These are phyloP conservation scores for Cirrhinus molitorella DNA, from an alignment of 2,797 vertebrate genomes.

Conservation along the genomic window DNA sequence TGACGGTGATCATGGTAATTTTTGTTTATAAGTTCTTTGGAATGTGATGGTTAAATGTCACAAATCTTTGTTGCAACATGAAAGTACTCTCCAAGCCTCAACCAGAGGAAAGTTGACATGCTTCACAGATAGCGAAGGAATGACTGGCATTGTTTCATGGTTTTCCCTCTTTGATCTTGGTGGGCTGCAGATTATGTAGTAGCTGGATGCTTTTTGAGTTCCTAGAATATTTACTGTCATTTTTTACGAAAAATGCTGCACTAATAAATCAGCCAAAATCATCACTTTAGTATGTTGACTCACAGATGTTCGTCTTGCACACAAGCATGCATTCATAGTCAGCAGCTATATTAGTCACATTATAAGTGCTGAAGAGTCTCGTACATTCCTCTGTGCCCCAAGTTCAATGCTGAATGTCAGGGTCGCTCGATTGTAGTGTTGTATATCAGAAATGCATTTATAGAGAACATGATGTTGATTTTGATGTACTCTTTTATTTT, in stretches of 20 bases:
- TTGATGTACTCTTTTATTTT: neutral
- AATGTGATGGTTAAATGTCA: constrained; percentile 9
- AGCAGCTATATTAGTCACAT: constrained; percentile 31
- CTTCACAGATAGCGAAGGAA: constrained; percentile 50
- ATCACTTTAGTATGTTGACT: neutral
- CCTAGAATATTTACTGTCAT: constrained; percentile 31
- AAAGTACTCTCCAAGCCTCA: constrained; percentile 39
- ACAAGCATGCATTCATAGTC: constrained; percentile 28
- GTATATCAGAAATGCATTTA: too few relatives aligned
- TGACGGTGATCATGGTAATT: constrained; percentile 25
- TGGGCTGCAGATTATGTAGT: neutral
- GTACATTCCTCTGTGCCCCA: constrained; percentile 68
- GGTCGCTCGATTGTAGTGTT: constrained; percentile 66
- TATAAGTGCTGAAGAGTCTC: constrained; percentile 29
- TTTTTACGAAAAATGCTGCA: neutral
- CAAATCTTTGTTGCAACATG: constrained; percentile 34
- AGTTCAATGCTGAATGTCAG: constrained; percentile 70
- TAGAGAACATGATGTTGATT: neutral
- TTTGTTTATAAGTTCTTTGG: constrained; percentile 33
- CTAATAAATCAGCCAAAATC: neutral
- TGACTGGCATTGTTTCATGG: constrained; percentile 43
- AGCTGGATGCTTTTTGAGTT: neutral
- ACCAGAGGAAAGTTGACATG: constrained; percentile 41
- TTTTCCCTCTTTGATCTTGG: neutral
- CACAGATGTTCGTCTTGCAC: neutral